Conservation (phyloP, 1,140 invertebrate genomes). For the Leptonema lineaticorne region DNA sequence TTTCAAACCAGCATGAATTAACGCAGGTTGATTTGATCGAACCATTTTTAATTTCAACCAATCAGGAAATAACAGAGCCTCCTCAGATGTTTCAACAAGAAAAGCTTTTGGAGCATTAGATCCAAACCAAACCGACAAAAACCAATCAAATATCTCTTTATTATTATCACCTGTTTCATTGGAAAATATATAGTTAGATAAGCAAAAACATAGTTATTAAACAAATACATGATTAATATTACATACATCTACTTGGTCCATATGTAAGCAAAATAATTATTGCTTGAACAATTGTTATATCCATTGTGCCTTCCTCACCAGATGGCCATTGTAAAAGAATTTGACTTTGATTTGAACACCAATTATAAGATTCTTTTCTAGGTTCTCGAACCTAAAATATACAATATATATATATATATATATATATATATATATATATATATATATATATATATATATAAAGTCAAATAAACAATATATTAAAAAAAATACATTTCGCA, state of each 20-base stretch:
- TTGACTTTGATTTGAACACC: slow-evolving; percentile 70
- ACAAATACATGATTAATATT: neutral
- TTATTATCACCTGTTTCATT: slow-evolving; percentile 38
- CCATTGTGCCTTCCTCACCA: slow-evolving; percentile 80
- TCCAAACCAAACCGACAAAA: slow-evolving; percentile 80
- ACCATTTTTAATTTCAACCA: slow-evolving; percentile 95
- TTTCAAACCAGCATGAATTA: slow-evolving; percentile 83
- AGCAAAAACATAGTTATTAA: neutral
- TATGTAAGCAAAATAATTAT: slow-evolving; percentile 91
- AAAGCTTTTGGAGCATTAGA: slow-evolving; percentile 73
- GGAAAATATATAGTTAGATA: neutral
- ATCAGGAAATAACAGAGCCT: slow-evolving; percentile 85
- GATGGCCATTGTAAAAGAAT: slow-evolving; percentile 81
- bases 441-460: neutral
- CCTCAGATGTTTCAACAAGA: slow-evolving; percentile 80
- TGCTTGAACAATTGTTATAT: slow-evolving; percentile 88
- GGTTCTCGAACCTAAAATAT: slow-evolving; percentile 33
- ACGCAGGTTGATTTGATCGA: slow-evolving; percentile 74
- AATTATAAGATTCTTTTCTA: slow-evolving; percentile 61
- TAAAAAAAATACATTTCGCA: slow-evolving; percentile 62
- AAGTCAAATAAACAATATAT: too few species aligned
- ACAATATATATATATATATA: slow-evolving; percentile 1
- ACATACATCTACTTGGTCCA: slow-evolving; percentile 61
- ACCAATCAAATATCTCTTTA: slow-evolving; percentile 61
- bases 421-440: neutral